These are phyloP conservation scores for Protophormia terraenovae DNA, from an alignment of 2,888 invertebrate species.

Conservation along the genomic window DNA sequence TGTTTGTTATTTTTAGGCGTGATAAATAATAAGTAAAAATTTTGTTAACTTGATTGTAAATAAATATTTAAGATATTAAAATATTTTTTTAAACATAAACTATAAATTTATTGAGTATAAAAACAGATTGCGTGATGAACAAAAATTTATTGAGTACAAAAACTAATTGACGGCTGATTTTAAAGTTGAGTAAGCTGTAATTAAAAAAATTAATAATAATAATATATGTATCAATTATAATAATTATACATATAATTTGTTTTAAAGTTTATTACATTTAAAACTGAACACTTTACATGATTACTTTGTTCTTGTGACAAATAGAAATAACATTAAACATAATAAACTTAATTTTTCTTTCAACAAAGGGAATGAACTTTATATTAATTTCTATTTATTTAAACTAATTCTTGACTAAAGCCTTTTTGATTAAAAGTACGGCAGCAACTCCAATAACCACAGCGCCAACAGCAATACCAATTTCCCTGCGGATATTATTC, in stretches of 20 bases:
- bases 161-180: neutral
- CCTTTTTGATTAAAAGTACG: constrained; percentile 73
- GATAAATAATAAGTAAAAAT: neutral
- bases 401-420: constrained; percentile 55
- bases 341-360: constrained; percentile 7
- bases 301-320: neutral
- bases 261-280: constrained; percentile 17
- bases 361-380: constrained; percentile 34
- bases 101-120: neutral
- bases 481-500: constrained; percentile 71
- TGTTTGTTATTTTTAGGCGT: neutral
- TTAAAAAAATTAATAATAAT: no score
- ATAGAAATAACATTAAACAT: neutral
- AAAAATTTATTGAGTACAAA: constrained; percentile 4
- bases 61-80: neutral
- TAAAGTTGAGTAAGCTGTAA: no score
- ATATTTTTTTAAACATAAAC: neutral
- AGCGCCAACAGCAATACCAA: constrained; percentile 76
- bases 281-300: constrained; percentile 12
- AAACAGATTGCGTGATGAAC: neutral
- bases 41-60: neutral
- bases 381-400: neutral
- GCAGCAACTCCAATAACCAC: constrained; percentile 75
- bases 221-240: no score
- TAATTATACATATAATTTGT: neutral